A percentile compares a stretch with the other conserved stretches of the same genome.
Conservation (phyloP, 2,113 vertebrate genomes). For the Hipposideros armiger region DNA sequence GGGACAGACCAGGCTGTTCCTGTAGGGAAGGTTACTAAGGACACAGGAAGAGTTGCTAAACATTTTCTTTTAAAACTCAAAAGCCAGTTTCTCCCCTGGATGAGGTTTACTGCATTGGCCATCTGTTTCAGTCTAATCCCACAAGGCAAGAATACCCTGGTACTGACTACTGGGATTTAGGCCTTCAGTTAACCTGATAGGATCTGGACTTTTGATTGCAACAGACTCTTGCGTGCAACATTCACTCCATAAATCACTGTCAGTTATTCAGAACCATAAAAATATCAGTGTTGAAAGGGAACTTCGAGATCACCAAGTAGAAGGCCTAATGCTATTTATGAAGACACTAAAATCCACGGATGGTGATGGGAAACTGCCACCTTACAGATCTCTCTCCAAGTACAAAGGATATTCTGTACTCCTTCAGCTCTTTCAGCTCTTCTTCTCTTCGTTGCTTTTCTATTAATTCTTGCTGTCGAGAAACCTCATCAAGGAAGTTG, state of each 20-base stretch:
- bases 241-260: background rate
- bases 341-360: background rate
- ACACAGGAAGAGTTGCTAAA: background rate
- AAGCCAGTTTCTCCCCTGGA: conserved; percentile 26
- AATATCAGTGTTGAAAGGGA: background rate
- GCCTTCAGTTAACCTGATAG: conserved; percentile 46
- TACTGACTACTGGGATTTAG: conserved; percentile 35
- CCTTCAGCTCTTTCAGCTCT: conserved; percentile 94
- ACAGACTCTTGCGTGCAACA: background rate
- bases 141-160: background rate
- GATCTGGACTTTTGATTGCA: background rate
- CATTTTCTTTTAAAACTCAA: conserved; percentile 41
- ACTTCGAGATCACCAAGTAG: background rate
- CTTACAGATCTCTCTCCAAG: background rate
- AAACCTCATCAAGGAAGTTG: conserved; percentile 98
- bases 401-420: conserved; percentile 98
- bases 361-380: background rate
- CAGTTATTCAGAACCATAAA: background rate
- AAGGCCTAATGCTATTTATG: background rate
- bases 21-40: background rate
- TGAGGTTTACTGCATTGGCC: background rate
- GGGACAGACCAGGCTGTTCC: background rate
- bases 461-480: conserved; percentile 95
- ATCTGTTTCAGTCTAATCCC: conserved; percentile 47
- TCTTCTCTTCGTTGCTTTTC: conserved; percentile 98